Evolutionary conservation across 1,140 invertebrate genomes (phyloP).

Genomic region (Bombus vancouverensis): DNA sequence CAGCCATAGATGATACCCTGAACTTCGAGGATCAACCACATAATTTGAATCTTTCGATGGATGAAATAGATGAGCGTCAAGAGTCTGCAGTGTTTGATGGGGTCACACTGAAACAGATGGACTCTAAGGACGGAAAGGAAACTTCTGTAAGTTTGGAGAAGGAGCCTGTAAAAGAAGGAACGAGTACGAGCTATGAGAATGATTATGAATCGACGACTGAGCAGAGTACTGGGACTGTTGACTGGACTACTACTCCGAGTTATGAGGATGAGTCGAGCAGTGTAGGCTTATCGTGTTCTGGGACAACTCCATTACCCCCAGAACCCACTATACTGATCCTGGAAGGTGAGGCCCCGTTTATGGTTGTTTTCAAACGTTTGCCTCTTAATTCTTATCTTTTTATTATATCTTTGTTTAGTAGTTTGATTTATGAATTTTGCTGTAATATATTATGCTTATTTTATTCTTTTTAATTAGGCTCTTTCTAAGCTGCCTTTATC

Average conservation of each 20-base stretch:
- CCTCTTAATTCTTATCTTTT: background rate
- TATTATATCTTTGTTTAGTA: background rate
- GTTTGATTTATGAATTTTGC: background rate
- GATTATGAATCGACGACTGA: constrained; percentile 43
- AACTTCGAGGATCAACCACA: constrained; percentile 14
- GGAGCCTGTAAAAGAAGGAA: constrained; percentile 51
- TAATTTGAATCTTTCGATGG: constrained; percentile 25
- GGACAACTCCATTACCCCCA: constrained; percentile 85
- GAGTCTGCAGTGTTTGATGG: background rate
- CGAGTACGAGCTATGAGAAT: constrained; percentile 13
- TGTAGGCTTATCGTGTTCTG: constrained; percentile 80
- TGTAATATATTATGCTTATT: background rate
- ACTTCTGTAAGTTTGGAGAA: constrained; percentile 55
- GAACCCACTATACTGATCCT: constrained; percentile 88
- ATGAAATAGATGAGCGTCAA: constrained; percentile 1
- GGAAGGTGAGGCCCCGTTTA: constrained; percentile 86
- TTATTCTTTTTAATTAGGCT: background rate
- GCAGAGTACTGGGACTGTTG: constrained; percentile 44
- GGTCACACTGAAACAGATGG: background rate
- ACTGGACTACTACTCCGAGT: constrained; percentile 49
- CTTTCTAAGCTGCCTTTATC: background rate
- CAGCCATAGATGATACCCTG: constrained; percentile 62
- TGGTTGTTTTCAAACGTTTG: constrained; percentile 25
- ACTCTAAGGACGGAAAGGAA: background rate
- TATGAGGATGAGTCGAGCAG: constrained; percentile 69